Conservation (phyloP, 2,113 vertebrate genomes). For the Amphiprion ocellaris region DNA sequence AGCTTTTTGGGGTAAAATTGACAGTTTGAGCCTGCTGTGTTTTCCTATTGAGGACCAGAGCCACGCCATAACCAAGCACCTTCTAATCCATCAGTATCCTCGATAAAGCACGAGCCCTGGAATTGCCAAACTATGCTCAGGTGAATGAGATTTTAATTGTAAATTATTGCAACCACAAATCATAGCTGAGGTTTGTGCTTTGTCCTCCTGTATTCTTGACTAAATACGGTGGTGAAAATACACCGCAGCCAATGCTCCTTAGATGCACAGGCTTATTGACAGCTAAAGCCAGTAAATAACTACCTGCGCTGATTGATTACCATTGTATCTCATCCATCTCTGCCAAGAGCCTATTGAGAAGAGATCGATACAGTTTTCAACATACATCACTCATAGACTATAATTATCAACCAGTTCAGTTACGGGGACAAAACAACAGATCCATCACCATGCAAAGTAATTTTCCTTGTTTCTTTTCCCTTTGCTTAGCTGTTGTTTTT, state of each 20-base stretch:
- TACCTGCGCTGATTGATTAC: conserved; percentile 55
- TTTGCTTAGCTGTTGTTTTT: neutral
- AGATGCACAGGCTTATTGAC: conserved; percentile 41
- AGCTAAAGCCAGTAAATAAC: conserved; percentile 59
- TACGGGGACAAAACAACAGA: conserved; percentile 40
- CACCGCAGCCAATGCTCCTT: too few species aligned
- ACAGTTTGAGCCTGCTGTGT: neutral
- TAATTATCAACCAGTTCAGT: conserved; percentile 36
- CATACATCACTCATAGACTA: conserved; percentile 43
- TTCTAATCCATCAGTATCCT: conserved; percentile 55
- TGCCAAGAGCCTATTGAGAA: conserved; percentile 45
- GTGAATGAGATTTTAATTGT: conserved; percentile 31
- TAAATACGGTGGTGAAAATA: conserved; percentile 10
- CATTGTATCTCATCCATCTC: conserved; percentile 63
- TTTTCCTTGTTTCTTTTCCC: neutral
- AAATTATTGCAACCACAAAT: conserved; percentile 33
- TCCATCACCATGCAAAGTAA: conserved; percentile 12
- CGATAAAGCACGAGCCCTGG: conserved; percentile 10
- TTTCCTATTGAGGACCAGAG: conserved; percentile 25
- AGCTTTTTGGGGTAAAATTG: too few species aligned
- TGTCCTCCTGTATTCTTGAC: conserved; percentile 1
- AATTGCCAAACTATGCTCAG: neutral
- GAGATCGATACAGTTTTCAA: conserved; percentile 58
- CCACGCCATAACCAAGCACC: conserved; percentile 37
- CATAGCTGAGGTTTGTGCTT: neutral